Conservation (phyloP, 2,113 vertebrate species). For the Mesocricetus auratus region DNA sequence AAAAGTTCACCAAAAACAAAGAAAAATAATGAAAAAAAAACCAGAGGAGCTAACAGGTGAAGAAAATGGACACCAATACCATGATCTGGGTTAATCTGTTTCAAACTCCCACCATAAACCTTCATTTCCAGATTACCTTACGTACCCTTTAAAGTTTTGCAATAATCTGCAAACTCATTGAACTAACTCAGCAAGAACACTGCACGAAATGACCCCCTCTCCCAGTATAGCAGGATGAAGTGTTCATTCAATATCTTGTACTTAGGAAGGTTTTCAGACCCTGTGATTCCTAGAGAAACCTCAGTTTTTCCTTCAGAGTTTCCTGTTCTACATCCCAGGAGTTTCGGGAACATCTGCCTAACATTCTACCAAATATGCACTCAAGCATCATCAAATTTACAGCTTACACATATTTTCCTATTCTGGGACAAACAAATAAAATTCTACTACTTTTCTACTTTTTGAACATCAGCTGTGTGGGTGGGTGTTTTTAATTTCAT, state of each 20-base stretch:
- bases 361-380: accelerated
- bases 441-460: background rate
- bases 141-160: background rate
- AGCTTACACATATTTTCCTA: background rate
- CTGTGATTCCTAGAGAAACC: accelerated
- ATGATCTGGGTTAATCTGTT: background rate
- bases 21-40: background rate
- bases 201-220: background rate
- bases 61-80: accelerated
- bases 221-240: background rate
- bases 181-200: background rate
- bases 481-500: no score
- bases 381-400: accelerated
- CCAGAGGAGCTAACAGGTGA: background rate
- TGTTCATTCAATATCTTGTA: accelerated
- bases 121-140: background rate
- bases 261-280: background rate
- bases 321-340: no score
- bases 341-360: accelerated
- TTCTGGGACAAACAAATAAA: background rate
- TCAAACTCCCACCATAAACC: background rate
- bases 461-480: background rate
- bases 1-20: background rate
- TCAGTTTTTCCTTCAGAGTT: accelerated
- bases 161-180: background rate